These are phyloP conservation scores for Bubalus kerabau DNA, from an alignment of 2,113 vertebrate genomes.

Conservation along the genomic window DNA sequence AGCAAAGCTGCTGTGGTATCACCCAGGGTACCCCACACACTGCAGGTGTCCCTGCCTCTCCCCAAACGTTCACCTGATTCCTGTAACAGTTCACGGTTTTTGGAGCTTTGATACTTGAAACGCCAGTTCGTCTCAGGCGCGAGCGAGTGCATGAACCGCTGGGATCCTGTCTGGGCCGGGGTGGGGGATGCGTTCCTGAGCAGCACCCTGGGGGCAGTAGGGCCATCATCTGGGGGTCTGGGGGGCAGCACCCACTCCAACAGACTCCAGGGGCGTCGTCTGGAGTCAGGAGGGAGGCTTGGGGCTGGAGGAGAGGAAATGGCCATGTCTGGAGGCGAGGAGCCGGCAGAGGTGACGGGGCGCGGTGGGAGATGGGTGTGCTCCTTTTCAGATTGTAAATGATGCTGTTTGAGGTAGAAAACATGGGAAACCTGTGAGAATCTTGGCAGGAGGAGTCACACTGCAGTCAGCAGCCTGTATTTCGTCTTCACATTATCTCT, in stretches of 20 bases:
- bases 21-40: neutral
- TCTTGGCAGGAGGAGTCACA: too few relatives aligned
- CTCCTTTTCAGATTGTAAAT: rapidly evolving
- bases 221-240: rapidly evolving
- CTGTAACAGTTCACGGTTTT: rapidly evolving
- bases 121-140: rapidly evolving
- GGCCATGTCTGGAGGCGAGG: rapidly evolving
- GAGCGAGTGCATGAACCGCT: rapidly evolving
- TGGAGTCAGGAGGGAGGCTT: neutral
- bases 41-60: rapidly evolving
- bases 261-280: rapidly evolving
- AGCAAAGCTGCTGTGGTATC: rapidly evolving
- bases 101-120: neutral
- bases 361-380: rapidly evolving
- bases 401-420: rapidly evolving
- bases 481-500: rapidly evolving
- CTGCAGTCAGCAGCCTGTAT: rapidly evolving
- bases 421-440: rapidly evolving
- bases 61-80: rapidly evolving
- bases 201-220: rapidly evolving
- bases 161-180: neutral
- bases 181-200: neutral
- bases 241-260: neutral
- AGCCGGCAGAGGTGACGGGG: rapidly evolving
- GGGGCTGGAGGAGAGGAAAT: neutral